These are phyloP conservation scores for Leptinotarsa rubiginosa DNA, from an alignment of 2,888 invertebrate genomes.

Conservation along the genomic window DNA sequence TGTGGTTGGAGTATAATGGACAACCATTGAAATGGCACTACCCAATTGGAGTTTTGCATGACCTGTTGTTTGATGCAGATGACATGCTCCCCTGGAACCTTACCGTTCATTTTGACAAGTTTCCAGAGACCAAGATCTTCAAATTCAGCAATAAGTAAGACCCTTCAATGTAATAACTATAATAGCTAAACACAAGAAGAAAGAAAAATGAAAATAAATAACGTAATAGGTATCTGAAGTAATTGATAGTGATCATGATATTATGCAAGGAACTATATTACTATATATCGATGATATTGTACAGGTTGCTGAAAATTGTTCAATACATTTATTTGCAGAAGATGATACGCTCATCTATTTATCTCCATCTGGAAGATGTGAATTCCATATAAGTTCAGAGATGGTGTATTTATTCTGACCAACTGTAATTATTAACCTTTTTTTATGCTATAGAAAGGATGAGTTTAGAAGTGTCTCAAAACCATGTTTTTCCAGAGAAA, in stretches of 20 bases:
- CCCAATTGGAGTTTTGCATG: slow-evolving; percentile 92
- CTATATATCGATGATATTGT: too few species aligned
- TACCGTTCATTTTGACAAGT: slow-evolving; percentile 94
- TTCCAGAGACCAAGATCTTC: slow-evolving; percentile 90
- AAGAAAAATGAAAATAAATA: too few species aligned
- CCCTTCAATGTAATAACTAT: neutral
- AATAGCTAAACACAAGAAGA: neutral
- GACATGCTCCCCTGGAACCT: slow-evolving; percentile 92
- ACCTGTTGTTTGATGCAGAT: slow-evolving; percentile 74
- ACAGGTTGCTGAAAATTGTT: too few species aligned
- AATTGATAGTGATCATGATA: too few species aligned
- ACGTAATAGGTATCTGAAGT: too few species aligned
- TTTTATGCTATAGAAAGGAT: slow-evolving; percentile 13
- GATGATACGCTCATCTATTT: too few species aligned
- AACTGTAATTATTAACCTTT: too few species aligned
- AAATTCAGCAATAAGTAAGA: slow-evolving; percentile 85
- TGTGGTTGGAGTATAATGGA: slow-evolving; percentile 95
- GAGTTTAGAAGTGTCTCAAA: neutral
- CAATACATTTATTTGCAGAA: too few species aligned
- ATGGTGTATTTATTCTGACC: too few species aligned
- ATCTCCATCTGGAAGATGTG: too few species aligned
- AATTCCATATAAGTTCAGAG: too few species aligned
- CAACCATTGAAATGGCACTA: slow-evolving; percentile 91
- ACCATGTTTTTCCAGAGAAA: slow-evolving; percentile 75
- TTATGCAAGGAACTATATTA: too few species aligned